Base-by-base conservation (phyloP, 2,888 invertebrate species). In the Bibio marci region DNA sequence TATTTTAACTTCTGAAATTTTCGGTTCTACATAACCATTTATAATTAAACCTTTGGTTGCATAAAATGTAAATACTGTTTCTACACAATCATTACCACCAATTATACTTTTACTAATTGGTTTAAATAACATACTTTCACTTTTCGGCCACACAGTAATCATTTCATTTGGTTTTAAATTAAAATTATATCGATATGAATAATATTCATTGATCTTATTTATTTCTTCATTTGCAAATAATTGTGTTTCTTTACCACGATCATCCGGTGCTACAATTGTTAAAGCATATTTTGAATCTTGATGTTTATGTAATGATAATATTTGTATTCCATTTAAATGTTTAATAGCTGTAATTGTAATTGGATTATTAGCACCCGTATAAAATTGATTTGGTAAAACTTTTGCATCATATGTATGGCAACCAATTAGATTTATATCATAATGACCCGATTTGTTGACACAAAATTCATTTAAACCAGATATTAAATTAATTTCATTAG, bases 381-480 rank as follows among this genome's bases (percentile, higher is more conserved):
- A 63, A 43, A 64, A 63, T 41, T 58, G 62, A 36, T 50, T 55
- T 8, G 59, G 58, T 35, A 58, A 19, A n/a, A 46, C 46, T 2
- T 10, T 30, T 11, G 47, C 43, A 36, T 62, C 57, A 59, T 85
- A 88, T 44, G 70, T 66, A 58, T 92, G 92, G 53, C 94, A 94
- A 35, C 88, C 80, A 45, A 71, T 71, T 4, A 90, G 75, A 5
- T 67, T 66, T 38, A 90, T 74, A 39, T 66, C 63, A 56, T 86
- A 87, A 34, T 57, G 57, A 2, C 76, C 81, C 1, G 77, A 67
- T 46, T 68, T 65, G 3, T 76, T 68, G 32, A 92, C 70, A 57
- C 94, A 94, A 50, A 80, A 72, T 30, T 69, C 66, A 41, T 78
- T 78, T 14, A 69, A 65, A 2, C 87, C 87, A 35, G 71, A 69